These are phyloP conservation scores for Caenorhabditis sp. DNA, from an alignment of 2,888 invertebrate species.

Conservation along the genomic window DNA sequence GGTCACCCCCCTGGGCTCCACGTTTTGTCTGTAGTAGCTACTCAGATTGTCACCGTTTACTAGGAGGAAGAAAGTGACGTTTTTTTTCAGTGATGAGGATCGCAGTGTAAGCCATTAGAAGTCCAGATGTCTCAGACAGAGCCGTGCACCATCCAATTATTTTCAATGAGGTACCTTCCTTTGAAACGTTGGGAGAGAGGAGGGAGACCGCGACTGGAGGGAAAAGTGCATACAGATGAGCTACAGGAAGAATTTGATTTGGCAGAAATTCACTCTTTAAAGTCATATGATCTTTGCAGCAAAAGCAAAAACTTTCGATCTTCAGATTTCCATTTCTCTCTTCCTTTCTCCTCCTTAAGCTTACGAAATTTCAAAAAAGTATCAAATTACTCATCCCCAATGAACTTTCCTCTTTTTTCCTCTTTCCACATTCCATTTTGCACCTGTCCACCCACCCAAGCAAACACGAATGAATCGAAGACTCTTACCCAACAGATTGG, in stretches of 20 bases:
- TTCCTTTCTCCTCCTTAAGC: background rate
- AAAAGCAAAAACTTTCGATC: conserved; percentile 1
- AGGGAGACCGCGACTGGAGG: too few relatives aligned
- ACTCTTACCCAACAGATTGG: too few relatives aligned
- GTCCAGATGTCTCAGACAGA: conserved; percentile 37
- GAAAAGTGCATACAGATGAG: background rate
- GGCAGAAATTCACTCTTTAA: too few relatives aligned
- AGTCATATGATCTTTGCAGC: too few relatives aligned
- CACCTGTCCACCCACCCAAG: background rate
- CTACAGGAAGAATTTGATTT: background rate
- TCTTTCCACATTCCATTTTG: background rate
- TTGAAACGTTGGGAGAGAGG: conserved; percentile 23
- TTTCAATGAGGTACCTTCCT: conserved; percentile 43
- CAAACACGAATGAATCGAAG: too few relatives aligned
- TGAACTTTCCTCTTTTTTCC: conserved; percentile 19
- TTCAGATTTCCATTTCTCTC: conserved; percentile 1
- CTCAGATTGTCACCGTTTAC: background rate
- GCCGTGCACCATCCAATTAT: conserved; percentile 45
- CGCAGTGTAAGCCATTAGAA: conserved; percentile 43
- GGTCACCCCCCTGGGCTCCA: background rate
- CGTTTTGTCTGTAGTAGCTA: background rate
- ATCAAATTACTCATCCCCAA: conserved; percentile 11
- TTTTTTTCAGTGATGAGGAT: background rate
- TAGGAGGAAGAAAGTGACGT: background rate
- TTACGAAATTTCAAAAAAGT: background rate